Percentiles rank a stretch among this genome's conserved stretches.
These are phyloP conservation scores for Pelodiscus sinensis DNA, from an alignment of 2,113 vertebrate genomes.

Conservation along the genomic window DNA sequence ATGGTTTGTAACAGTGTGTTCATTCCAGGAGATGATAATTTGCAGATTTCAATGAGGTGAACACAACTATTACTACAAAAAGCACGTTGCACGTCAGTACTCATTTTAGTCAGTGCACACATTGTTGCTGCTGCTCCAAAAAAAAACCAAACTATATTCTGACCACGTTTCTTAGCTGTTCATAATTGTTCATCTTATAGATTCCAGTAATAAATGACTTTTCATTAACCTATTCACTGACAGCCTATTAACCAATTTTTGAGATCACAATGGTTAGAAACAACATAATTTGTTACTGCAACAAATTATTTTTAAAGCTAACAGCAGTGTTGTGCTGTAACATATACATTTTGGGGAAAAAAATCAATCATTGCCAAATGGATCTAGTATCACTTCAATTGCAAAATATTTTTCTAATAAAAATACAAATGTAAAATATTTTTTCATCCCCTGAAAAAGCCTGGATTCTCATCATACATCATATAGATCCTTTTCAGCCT, in stretches of 20 bases:
- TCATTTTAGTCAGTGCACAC: background rate
- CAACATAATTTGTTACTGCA: background rate
- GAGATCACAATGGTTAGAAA: background rate
- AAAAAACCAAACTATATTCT: background rate
- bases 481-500: background rate
- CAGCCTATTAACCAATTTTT: background rate
- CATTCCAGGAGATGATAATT: background rate
- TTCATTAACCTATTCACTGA: background rate
- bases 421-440: background rate
- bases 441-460: background rate
- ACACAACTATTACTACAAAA: background rate
- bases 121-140: background rate
- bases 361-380: background rate
- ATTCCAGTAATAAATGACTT: background rate
- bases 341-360: background rate
- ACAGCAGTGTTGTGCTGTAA: background rate
- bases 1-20: background rate
- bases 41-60: background rate
- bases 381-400: background rate
- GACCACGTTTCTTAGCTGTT: background rate
- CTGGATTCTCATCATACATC: background rate
- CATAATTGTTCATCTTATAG: background rate
- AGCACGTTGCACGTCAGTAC: background rate
- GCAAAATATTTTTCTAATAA: background rate
- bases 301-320: background rate